These are phyloP conservation scores for Parus major DNA, from an alignment of 2,113 vertebrate genomes.

Conservation along the genomic window DNA sequence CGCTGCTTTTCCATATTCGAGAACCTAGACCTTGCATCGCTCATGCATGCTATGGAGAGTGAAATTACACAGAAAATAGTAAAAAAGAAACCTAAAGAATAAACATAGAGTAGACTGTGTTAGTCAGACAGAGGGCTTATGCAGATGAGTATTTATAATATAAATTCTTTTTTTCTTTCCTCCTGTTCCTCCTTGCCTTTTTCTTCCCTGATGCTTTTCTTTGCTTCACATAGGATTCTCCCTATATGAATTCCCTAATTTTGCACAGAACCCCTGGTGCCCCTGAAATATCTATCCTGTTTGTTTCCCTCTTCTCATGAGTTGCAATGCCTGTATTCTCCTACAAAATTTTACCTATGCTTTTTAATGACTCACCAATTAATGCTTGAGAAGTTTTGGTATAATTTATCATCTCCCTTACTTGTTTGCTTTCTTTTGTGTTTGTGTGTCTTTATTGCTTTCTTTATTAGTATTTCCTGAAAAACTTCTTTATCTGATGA, in stretches of 20 bases:
- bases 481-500: not conserved
- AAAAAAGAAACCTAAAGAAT: not conserved
- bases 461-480: not conserved
- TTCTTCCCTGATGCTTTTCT: not conserved
- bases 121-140: not conserved
- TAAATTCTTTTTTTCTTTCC: not conserved
- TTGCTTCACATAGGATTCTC: not conserved
- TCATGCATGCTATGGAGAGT: not conserved
- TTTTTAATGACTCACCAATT: not conserved
- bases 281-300: not conserved
- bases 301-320: not conserved
- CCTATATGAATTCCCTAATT: not conserved
- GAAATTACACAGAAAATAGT: not conserved
- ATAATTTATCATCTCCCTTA: not conserved
- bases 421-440: not conserved
- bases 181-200: accelerated
- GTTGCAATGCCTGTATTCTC: not conserved
- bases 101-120: not conserved
- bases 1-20: not conserved
- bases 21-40: not conserved
- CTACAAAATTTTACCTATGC: not conserved
- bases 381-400: not conserved
- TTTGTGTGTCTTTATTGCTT: not conserved
- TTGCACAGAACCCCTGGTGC: accelerated
- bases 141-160: not conserved